Evolutionary conservation across 2,113 vertebrate species (phyloP).

Genomic region (Echinops telfairi): DNA sequence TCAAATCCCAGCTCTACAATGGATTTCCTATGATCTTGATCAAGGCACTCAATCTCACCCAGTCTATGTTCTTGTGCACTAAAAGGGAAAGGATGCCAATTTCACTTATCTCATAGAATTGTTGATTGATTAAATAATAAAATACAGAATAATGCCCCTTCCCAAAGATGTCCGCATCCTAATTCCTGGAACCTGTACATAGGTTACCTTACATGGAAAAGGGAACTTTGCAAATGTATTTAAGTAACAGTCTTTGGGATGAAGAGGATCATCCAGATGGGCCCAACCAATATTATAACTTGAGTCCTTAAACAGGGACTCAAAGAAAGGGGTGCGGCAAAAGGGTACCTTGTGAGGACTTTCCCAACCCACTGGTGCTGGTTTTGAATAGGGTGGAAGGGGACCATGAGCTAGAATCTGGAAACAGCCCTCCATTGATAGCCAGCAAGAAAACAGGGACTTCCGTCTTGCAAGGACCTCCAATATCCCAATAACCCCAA

Average conservation of each 20-base stretch:
- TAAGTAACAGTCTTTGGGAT: conserved; percentile 18
- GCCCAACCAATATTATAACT: background rate
- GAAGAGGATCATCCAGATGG: conserved; percentile 8
- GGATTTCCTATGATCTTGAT: background rate
- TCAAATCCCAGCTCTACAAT: conserved; percentile 8
- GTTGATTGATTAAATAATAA: conserved; percentile 21
- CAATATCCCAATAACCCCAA: conserved; percentile 3
- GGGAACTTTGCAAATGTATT: conserved; percentile 12
- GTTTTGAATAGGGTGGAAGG: conserved; percentile 52
- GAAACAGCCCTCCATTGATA: conserved; percentile 17
- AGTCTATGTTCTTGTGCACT: conserved; percentile 1
- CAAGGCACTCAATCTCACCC: background rate
- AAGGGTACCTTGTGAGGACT: background rate
- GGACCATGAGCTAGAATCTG: background rate
- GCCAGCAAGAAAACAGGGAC: conserved; percentile 6
- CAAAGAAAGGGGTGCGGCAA: conserved; percentile 33
- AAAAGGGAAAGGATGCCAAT: background rate
- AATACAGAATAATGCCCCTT: conserved; percentile 3
- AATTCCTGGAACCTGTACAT: background rate
- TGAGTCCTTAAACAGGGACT: background rate
- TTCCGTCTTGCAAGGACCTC: background rate
- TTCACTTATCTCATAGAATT: background rate
- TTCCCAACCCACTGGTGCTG: background rate
- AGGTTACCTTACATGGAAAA: background rate
- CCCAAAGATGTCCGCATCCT: background rate